A percentile compares a stretch with the other conserved stretches of the same genome.
These are phyloP conservation scores for Odontomyia ornata DNA, from an alignment of 2,888 invertebrate species.

Conservation along the genomic window DNA sequence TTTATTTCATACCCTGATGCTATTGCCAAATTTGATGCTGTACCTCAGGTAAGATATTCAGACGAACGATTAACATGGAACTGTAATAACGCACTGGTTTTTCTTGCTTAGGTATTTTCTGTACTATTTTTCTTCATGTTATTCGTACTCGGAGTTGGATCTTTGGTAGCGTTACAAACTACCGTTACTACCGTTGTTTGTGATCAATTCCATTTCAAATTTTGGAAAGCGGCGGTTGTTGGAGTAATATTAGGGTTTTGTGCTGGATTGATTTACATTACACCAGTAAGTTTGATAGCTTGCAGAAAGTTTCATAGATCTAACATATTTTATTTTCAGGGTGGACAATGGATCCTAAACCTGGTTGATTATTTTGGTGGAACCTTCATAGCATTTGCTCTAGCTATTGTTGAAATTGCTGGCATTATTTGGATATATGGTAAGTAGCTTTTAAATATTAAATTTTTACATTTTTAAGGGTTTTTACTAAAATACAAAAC, in stretches of 20 bases:
- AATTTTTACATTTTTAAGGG: no score
- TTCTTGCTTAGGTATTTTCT: slow-evolving; percentile 71
- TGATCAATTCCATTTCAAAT: slow-evolving; percentile 71
- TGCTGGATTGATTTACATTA: slow-evolving; percentile 75
- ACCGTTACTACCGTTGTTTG: slow-evolving; percentile 74
- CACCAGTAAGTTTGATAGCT: slow-evolving; percentile 70
- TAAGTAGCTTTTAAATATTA: slow-evolving; percentile 53
- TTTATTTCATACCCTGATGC: slow-evolving; percentile 88
- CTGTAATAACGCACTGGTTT: slow-evolving; percentile 25
- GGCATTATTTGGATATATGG: slow-evolving; percentile 71
- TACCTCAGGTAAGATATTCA: slow-evolving; percentile 71
- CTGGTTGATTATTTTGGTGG: slow-evolving; percentile 72
- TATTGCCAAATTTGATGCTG: slow-evolving; percentile 75
- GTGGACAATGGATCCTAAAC: slow-evolving; percentile 70
- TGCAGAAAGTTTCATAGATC: not conserved
- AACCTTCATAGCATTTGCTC: slow-evolving; percentile 69
- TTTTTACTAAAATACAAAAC: no score
- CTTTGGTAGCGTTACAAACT: slow-evolving; percentile 76
- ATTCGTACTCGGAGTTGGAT: slow-evolving; percentile 79
- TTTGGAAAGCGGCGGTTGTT: slow-evolving; percentile 69
- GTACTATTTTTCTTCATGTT: slow-evolving; percentile 85
- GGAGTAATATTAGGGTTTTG: slow-evolving; percentile 69
- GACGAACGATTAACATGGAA: not conserved
- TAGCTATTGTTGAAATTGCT: slow-evolving; percentile 68
- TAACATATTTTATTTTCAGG: slow-evolving; percentile 60